phyloP scores from a whole-genome alignment of 2,888 invertebrate species.

The Rapana venosa region DNA sequence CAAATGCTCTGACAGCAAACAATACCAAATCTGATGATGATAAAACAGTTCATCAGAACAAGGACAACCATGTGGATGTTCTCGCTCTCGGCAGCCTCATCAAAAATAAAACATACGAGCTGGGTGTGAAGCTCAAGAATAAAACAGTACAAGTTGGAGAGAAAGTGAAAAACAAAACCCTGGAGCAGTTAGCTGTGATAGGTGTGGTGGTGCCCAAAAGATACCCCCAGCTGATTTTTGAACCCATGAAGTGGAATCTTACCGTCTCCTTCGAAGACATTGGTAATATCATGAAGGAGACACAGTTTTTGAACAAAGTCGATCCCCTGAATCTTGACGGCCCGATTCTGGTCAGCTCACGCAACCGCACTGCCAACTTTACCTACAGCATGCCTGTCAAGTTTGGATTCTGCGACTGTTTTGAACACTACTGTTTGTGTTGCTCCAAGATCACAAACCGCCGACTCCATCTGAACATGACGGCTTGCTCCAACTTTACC shows the following conservation, averaged over 20 bases:
- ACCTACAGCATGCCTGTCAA: constrained; percentile 54
- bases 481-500: constrained; percentile 68
- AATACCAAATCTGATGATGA: background rate
- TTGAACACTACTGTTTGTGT: constrained; percentile 67
- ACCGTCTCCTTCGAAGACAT: constrained; percentile 68
- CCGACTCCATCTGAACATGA: constrained; percentile 63
- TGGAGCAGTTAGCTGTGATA: constrained; percentile 65
- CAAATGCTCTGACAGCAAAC: background rate
- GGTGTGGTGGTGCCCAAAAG: constrained; percentile 60
- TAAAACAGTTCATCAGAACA: background rate
- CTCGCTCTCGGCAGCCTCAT: constrained; percentile 33
- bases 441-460: constrained; percentile 66
- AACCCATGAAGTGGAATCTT: constrained; percentile 62
- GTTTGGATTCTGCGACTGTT: constrained; percentile 69
- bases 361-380: constrained; percentile 55
- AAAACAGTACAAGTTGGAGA: constrained; percentile 65
- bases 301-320: constrained; percentile 65
- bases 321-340: constrained; percentile 55
- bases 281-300: constrained; percentile 70
- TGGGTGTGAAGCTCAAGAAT: constrained; percentile 64
- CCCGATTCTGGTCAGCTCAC: constrained; percentile 51
- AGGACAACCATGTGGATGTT: background rate
- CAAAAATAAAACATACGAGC: constrained; percentile 57
- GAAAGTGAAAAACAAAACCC: constrained; percentile 68
- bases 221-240: constrained; percentile 59